Base-by-base conservation (phyloP, 2,113 vertebrate species). In the Petrocephalus microphthalmus region DNA sequence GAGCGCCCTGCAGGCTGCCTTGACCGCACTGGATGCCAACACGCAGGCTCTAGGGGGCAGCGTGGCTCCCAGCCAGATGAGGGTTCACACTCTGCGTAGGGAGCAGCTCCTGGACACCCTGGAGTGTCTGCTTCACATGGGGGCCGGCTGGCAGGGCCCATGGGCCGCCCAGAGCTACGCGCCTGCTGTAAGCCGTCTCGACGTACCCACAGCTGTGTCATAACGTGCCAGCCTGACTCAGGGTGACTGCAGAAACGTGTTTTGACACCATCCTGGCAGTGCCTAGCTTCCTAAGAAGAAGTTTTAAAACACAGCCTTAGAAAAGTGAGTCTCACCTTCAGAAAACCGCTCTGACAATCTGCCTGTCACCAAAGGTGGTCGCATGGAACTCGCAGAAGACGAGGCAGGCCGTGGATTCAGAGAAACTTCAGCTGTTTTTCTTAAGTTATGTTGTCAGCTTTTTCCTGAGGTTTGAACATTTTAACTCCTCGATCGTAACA, bases 81-180 rank as follows among this genome's bases (percentile, higher is more conserved):
- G 92, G 86, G 84, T 96, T n/a, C 91, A 95, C 84, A 84, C 52
- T 0, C 92, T 97, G 0, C 93, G 92, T 19, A 94, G 88, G 81
- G 93, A 95, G 17, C 95, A 96, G 85, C 95, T 96, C 89, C 93
- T 94, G 81, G 95, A 96, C 89, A 96, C 96, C 0, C 95, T 98
- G 52, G 93, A 93, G 78, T 96, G 94, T 90, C 91, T 98, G 42
- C 89, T 98, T 15, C 94, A 96, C 89, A 97, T 97, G 96, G 95
- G 95, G 89, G 90, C 89, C 90, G 91, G 0, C 93, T 92, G 47
- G 52, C 90, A 54, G 6, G 52, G 25, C 37, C 29, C 29, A 4
- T 54, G 37, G 56, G 17, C 54, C 33, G 1, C 54, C 33, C 25
- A 22, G 33, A 64, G 56, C 54, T 25, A 22, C 33, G 3, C 15